Percentiles rank a stretch among this genome's conserved stretches.
Conservation (phyloP, 2,113 vertebrate species). For the Charadrius vociferus region DNA sequence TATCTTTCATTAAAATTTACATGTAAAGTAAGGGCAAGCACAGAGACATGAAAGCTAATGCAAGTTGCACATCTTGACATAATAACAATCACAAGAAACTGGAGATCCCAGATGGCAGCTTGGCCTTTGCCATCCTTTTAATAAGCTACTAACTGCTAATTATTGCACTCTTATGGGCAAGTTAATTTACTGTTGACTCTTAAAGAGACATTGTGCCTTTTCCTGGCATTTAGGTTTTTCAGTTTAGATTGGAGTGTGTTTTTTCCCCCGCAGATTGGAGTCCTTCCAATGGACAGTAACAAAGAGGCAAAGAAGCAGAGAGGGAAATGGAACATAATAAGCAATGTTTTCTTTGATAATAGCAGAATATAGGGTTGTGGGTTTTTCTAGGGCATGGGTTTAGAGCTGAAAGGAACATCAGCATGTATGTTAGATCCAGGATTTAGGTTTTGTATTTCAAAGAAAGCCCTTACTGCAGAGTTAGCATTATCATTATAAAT, state of each 20-base stretch:
- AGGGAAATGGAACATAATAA: conserved; percentile 29
- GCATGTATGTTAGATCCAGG: background rate
- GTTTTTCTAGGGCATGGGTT: background rate
- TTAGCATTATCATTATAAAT: background rate
- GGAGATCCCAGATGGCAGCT: conserved; percentile 86
- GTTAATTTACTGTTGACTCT: conserved; percentile 87
- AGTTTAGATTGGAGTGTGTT: conserved; percentile 31
- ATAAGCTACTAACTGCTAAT: conserved; percentile 88
- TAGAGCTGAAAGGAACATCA: background rate
- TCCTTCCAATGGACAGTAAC: conserved; percentile 34
- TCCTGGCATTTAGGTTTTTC: conserved; percentile 38
- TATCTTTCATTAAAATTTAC: conserved; percentile 81
- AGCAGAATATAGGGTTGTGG: background rate
- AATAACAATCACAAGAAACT: conserved; percentile 81
- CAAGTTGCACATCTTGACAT: conserved; percentile 77
- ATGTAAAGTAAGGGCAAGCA: conserved; percentile 75
- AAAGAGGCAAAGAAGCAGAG: conserved; percentile 33
- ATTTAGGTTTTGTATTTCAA: background rate
- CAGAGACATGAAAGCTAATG: conserved; percentile 81
- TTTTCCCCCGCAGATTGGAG: conserved; percentile 22
- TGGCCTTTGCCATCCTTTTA: conserved; percentile 87
- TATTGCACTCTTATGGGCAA: conserved; percentile 84
- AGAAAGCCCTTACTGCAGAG: background rate
- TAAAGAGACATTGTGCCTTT: conserved; percentile 79
- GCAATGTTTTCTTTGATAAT: background rate